These are phyloP conservation scores for Fragum whitleyi DNA, from an alignment of 2,888 invertebrate genomes.

Conservation along the genomic window DNA sequence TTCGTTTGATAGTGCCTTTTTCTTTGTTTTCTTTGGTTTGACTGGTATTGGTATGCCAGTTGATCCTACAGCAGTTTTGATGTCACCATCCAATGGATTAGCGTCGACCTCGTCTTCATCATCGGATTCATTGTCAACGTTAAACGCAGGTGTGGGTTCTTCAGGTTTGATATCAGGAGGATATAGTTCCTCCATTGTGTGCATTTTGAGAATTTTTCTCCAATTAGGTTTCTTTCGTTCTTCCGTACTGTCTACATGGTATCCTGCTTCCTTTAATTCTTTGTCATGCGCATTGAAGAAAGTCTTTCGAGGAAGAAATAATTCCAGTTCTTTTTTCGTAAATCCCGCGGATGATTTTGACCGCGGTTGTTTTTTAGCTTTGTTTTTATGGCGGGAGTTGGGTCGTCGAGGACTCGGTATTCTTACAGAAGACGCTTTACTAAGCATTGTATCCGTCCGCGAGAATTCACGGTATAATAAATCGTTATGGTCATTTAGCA, in stretches of 20 bases:
- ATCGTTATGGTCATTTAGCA: neutral
- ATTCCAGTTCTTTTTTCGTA: constrained; percentile 67
- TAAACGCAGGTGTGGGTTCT: neutral
- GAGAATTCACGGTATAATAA: constrained; percentile 41
- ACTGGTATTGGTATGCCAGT: neutral
- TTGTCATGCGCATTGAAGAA: constrained; percentile 77
- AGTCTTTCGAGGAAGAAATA: constrained; percentile 73
- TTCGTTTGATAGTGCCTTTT: constrained; percentile 40
- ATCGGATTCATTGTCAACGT: constrained; percentile 6
- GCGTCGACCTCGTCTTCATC: constrained; percentile 42
- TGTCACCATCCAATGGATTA: constrained; percentile 36
- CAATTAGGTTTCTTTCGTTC: constrained; percentile 57
- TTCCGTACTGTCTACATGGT: constrained; percentile 55
- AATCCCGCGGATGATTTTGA: constrained; percentile 53
- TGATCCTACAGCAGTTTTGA: constrained; percentile 50
- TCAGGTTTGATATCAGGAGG: constrained; percentile 39
- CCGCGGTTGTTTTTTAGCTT: constrained; percentile 16
- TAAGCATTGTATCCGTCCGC: constrained; percentile 39
- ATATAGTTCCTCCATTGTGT: constrained; percentile 54
- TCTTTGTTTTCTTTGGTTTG: constrained; percentile 32
- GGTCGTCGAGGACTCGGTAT: constrained; percentile 16
- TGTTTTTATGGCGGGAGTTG: constrained; percentile 13
- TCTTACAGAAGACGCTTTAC: constrained; percentile 7
- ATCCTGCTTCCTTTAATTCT: constrained; percentile 73
- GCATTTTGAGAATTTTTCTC: constrained; percentile 56